Evolutionary conservation across 2,113 vertebrate species (phyloP), one percentile per base, ranked within the genome.

Genomic region (Boleophthalmus pectinirostris): DNA sequence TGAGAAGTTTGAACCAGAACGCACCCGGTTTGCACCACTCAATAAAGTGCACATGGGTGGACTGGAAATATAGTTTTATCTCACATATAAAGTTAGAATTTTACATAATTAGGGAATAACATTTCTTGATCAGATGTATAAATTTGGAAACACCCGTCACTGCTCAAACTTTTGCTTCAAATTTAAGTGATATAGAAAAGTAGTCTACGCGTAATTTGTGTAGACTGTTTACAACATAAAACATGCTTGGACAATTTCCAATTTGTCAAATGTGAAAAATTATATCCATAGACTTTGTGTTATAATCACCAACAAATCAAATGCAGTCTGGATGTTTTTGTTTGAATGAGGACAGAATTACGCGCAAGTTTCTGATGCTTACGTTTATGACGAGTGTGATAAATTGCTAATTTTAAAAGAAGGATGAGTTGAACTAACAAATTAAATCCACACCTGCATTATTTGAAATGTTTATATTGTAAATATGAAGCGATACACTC

Each of bases 1-100:
- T 25, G 69, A 58, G 73, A 85, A 80, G 63, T 80, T 82, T 73
- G 29, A 66, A 47, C 65, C 70, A 20, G 63, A 61, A 57, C 21
- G 57, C 43, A 43, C 25, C 53, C 29, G 29, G 38, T 54, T 24
- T 14, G n/a, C 67, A 18, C 35, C 18, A 64, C 72, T 70, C 61
- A 73, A 14, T 29, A 3, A 45, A n/a, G 20, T n/a, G 61, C 33
- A 43, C 24, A 33, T 8, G 15, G 6, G 18, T 58, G 15, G 18
- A 61, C 15, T 2, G 14, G 7, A 33, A 29, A 25, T 29, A 9
- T 8, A 61, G 14, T 18, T 61, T 9, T 61, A 16, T 61, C 12
- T 60, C 15, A 15, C 23, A 21, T n/a, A 12, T 54, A 54, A 54
- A 54, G n/a, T 54, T n/a, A 53, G 49, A 53, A 53, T 20, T 54